A percentile compares a stretch with the other conserved stretches of the same genome.
These are phyloP conservation scores for Odiellus spinosus DNA, from an alignment of 2,888 invertebrate species.

Conservation along the genomic window DNA sequence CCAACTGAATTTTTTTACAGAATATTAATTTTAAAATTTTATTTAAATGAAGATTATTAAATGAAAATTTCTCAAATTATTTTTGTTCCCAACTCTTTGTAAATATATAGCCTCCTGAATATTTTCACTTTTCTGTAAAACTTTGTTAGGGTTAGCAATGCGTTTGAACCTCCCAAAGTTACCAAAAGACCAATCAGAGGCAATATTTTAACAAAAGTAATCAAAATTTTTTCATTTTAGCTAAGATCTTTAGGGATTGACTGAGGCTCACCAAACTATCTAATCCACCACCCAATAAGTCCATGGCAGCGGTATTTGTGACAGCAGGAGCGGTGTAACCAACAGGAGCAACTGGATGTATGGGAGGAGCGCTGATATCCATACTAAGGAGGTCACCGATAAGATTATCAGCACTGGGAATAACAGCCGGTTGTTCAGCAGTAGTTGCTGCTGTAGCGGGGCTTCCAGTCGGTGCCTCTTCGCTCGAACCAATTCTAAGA, in stretches of 20 bases:
- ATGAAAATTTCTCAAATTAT: too few relatives aligned
- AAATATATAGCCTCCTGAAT: too few relatives aligned
- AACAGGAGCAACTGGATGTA: constrained; percentile 25
- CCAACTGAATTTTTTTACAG: constrained; percentile 1
- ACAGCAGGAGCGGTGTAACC: constrained; percentile 33
- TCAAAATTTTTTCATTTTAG: too few relatives aligned
- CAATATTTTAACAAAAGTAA: too few relatives aligned
- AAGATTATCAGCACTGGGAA: constrained; percentile 69
- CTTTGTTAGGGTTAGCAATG: too few relatives aligned
- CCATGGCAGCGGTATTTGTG: constrained; percentile 44
- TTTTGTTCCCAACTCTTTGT: too few relatives aligned
- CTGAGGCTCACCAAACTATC: constrained; percentile 61
- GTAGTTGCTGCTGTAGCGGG: constrained; percentile 41
- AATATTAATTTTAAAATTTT: too few relatives aligned
- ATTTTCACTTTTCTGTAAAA: too few relatives aligned
- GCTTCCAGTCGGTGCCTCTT: constrained; percentile 21
- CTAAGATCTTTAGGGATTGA: too few relatives aligned
- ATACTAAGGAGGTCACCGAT: constrained; percentile 93
- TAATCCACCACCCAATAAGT: constrained; percentile 72
- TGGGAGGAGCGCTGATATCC: constrained; percentile 58
- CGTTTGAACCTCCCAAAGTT: too few relatives aligned
- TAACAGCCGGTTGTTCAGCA: constrained; percentile 38
- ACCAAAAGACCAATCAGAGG: too few relatives aligned
- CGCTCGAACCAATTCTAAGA: constrained; percentile 2
- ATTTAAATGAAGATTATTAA: too few relatives aligned